A percentile compares a stretch with the other conserved stretches of the same genome.
phyloP scores from a whole-genome alignment of 2,797 vertebrate genomes.

The Melanogrammus aeglefinus region DNA sequence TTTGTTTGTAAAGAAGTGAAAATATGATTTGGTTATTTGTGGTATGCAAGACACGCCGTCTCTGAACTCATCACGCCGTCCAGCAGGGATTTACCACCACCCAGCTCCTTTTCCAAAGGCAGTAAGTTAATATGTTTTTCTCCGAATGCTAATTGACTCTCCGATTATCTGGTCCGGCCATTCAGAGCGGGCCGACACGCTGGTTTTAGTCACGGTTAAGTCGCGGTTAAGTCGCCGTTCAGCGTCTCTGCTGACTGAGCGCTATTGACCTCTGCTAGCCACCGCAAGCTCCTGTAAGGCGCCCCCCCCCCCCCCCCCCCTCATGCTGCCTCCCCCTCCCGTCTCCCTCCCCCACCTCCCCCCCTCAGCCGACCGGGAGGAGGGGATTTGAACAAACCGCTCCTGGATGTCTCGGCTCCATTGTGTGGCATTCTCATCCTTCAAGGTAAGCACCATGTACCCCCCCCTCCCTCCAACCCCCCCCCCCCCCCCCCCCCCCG shows the following conservation, averaged over 20 bases:
- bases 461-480: too few species aligned
- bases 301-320: slow-evolving; percentile 28
- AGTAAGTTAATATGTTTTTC: too few species aligned
- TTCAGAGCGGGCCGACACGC: slow-evolving; percentile 16
- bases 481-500: too few species aligned
- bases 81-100: too few species aligned
- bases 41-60: too few species aligned
- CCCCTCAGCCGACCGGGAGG: slow-evolving; percentile 50
- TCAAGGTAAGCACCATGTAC: slow-evolving; percentile 82
- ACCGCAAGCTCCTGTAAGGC: slow-evolving; percentile 49
- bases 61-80: too few species aligned
- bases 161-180: slow-evolving; percentile 4
- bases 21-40: too few species aligned
- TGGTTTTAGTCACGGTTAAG: slow-evolving; percentile 14
- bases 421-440: slow-evolving; percentile 71
- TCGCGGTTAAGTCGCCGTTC: slow-evolving; percentile 29
- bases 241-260: slow-evolving; percentile 35
- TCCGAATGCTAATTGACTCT: neutral
- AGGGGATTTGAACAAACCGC: slow-evolving; percentile 66
- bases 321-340: too few species aligned
- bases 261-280: slow-evolving; percentile 56
- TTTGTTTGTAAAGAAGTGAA: too few species aligned
- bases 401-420: slow-evolving; percentile 72
- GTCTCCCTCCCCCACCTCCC: slow-evolving; percentile 22
- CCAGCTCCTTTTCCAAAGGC: too few species aligned